Evolutionary conservation across 2,113 vertebrate genomes (phyloP), one percentile per base, ranked within the genome.

Genomic region (Ptychochromis oligacanthus): DNA sequence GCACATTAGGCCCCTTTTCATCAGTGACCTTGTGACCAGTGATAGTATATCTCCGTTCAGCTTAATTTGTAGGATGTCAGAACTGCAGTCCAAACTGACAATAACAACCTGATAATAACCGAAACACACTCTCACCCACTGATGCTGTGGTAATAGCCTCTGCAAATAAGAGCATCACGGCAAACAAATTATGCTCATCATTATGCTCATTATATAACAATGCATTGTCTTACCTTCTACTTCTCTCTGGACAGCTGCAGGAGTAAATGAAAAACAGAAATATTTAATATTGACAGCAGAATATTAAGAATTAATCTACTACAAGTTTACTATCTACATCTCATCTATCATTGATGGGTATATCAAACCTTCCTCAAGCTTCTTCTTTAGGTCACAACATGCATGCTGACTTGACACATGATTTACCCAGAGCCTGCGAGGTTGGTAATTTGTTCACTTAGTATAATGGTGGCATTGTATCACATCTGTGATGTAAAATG

Each of bases 11-110:
- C 54, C 40, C 83, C 67, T 87, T 86, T 80, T 74, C 75, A 83
- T 84, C 62, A 22, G 79, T 83, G 92, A 95, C 88, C 91, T 81
- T 7, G 36, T 86, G 90, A 91, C 88, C 88, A 64, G 62, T 78
- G 86, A 81, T 59, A 88, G 84, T 82, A 79, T 76, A 87, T 92
- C 80, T 89, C 87, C 85, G 89, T 87, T 88, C 75, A 80, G 91
- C 80, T 92, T 88, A 88, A 92, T 90, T 92, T 91, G 92, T 92
- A 77, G 89, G 95, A 93, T 93, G 93, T 93, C 91, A 95, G 93
- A 95, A 95, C 95, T 94, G 95, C 95, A 95, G 95, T 95, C 94
- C 96, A 95, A 95, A 95, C 89, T 83, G 92, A 95, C 93, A 95
- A 93, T 91, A 93, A 90, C 86, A 91, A 91, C 80, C 90, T 81